Evolutionary conservation across 2,113 vertebrate species (phyloP).

Genomic region (Bagarius yarrelli): DNA sequence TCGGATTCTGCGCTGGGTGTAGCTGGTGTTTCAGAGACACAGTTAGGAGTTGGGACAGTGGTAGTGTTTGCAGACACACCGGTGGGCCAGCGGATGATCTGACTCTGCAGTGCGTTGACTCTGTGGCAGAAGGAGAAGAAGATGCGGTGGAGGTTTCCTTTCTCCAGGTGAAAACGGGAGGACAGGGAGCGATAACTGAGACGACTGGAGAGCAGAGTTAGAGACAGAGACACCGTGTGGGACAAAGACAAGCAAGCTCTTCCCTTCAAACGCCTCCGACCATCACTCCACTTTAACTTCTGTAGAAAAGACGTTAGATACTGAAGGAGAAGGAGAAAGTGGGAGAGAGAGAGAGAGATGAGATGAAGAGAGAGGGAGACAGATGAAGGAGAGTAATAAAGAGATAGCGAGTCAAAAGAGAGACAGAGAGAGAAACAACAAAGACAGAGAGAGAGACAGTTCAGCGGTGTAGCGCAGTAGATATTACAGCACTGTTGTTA

Average conservation of each 20-base stretch:
- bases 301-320: conserved; percentile 67
- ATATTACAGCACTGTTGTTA: background rate
- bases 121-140: conserved; percentile 73
- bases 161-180: conserved; percentile 68
- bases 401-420: no score
- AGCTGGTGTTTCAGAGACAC: no score
- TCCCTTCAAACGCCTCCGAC: conserved; percentile 60
- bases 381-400: background rate
- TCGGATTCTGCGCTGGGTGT: background rate
- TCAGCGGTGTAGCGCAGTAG: background rate
- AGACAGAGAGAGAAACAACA: background rate
- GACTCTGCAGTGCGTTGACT: conserved; percentile 59
- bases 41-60: background rate
- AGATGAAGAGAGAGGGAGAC: background rate
- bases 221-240: conserved; percentile 70
- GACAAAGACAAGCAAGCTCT: conserved; percentile 67
- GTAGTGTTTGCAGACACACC: conserved; percentile 50
- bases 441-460: background rate
- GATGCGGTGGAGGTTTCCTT: conserved; percentile 72
- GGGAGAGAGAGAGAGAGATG: background rate
- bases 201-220: conserved; percentile 66
- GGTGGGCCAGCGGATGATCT: conserved; percentile 63
- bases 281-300: conserved; percentile 56
- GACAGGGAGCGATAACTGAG: conserved; percentile 71
- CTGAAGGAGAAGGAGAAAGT: conserved; percentile 48